Base-by-base conservation (phyloP, 2,888 invertebrate genomes). In the Phalera bucephala region DNA sequence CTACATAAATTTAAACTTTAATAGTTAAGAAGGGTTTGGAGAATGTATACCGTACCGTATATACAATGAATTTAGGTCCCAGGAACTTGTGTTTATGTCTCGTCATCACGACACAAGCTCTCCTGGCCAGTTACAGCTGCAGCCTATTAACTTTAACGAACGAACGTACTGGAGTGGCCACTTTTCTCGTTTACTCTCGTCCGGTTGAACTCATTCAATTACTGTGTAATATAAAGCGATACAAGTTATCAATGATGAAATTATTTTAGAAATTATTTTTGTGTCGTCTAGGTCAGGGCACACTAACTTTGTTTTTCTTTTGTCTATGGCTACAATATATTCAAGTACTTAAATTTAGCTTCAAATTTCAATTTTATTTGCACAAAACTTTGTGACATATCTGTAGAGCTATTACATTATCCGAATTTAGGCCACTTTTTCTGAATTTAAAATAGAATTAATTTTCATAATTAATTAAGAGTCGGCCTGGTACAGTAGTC, bases 101-200 rank as follows among this genome's bases (percentile, higher is more conserved):
- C n/a, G n/a, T n/a, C 23, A 22, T 36, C 33, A 39, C 31, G 30
- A 26, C 10, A 25, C 36, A 13, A 37, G 38, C 22, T 14, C 34
- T 23, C 29, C 17, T 17, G 31, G 27, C 27, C 44, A 40, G 53
- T 44, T 30, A 31, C 45, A 40, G 31, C 36, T 15, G 15, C 40
- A 45, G 43, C 61, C 58, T 59, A 69, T 67, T 65, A 62, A 61
- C 41, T 63, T 48, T 58, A 68, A 68, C 53, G 52, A 58, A 52
- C 52, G 55, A 19, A 45, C 37, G 45, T 48, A 56, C 49, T 45
- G 49, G 53, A 50, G 38, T 63, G 17, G 45, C 68, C 67, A 71
- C 67, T 75, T 74, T 63, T 64, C 66, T 71, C 60, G 63, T 72
- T 69, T 60, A 65, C 62, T 54, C 43, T 33, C 75, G 61, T 77